phyloP scores from a whole-genome alignment of 2,113 vertebrate genomes.

The Pholis gunnellus region DNA sequence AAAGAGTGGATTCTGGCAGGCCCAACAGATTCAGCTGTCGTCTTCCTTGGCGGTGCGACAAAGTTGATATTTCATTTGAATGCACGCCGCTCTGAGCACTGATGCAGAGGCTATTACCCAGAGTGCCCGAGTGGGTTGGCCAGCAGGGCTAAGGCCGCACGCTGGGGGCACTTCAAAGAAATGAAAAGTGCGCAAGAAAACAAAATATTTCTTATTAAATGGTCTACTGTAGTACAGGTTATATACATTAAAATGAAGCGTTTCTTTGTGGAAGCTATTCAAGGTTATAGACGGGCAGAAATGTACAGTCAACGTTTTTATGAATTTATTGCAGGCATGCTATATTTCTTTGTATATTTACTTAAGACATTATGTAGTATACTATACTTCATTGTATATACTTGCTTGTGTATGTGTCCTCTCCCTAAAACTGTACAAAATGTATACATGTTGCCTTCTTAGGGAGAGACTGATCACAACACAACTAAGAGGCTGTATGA shows the following conservation, averaged over 20 bases:
- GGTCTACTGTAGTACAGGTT: constrained; percentile 36
- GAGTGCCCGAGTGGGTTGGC: constrained; percentile 75
- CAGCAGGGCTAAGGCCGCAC: constrained; percentile 51
- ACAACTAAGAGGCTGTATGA: constrained; percentile 8
- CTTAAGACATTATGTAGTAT: background rate
- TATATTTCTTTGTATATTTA: background rate
- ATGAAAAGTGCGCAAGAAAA: constrained; percentile 71
- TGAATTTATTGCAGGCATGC: background rate
- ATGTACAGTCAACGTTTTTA: constrained; percentile 16
- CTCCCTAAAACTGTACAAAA: background rate
- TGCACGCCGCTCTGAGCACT: constrained; percentile 67
- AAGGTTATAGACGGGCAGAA: constrained; percentile 35
- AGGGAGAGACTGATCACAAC: background rate
- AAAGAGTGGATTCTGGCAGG: constrained; percentile 65
- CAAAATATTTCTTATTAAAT: constrained; percentile 63
- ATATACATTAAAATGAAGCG: constrained; percentile 29
- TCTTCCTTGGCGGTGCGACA: constrained; percentile 77
- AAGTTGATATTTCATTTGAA: constrained; percentile 84
- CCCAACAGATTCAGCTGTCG: constrained; percentile 69
- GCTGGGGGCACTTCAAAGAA: constrained; percentile 71
- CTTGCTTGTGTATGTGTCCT: background rate
- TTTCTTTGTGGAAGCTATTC: constrained; percentile 30
- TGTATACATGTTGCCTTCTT: background rate
- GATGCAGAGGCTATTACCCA: constrained; percentile 82
- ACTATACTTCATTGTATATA: background rate